Conservation (phyloP, 35 echinoderm and acorn worm species). For the Diadema setosum region DNA sequence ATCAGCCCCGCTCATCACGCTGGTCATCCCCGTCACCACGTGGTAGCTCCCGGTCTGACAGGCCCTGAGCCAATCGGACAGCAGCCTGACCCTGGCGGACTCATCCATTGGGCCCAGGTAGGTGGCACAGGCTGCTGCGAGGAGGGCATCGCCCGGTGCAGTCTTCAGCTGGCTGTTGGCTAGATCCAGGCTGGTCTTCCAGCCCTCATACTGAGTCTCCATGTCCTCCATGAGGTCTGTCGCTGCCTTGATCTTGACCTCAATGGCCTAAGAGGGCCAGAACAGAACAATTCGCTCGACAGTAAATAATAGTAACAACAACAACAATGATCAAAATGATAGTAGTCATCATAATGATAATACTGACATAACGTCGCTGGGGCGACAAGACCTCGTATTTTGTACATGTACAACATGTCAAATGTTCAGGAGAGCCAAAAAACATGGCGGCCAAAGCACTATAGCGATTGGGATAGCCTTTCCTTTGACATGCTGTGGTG, state of each 20-base stretch:
- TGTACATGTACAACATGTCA: too few relatives aligned
- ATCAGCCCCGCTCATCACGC: background rate
- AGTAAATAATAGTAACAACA: too few relatives aligned
- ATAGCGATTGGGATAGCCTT: too few relatives aligned
- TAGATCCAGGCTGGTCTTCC: slow-evolving; percentile 52
- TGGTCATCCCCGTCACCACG: background rate
- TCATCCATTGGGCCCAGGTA: slow-evolving; percentile 89
- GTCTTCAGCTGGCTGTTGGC: slow-evolving; percentile 60
- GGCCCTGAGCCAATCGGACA: slow-evolving; percentile 71
- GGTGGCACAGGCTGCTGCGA: slow-evolving; percentile 80
- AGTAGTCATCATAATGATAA: too few relatives aligned
- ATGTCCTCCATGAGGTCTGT: slow-evolving; percentile 82
- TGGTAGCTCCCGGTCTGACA: slow-evolving; percentile 59
- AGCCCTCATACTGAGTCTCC: slow-evolving; percentile 62
- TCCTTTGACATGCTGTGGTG: too few relatives aligned
- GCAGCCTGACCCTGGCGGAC: slow-evolving; percentile 27
- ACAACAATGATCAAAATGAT: too few relatives aligned
- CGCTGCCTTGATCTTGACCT: slow-evolving; percentile 68
- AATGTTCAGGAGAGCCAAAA: too few relatives aligned
- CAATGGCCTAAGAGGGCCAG: slow-evolving; percentile 28
- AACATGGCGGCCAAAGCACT: too few relatives aligned
- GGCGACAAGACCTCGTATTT: too few relatives aligned
- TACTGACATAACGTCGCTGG: too few relatives aligned
- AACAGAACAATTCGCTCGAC: too few relatives aligned
- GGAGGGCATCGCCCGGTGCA: slow-evolving; percentile 80